Percentiles rank a stretch among this genome's conserved stretches.
These are phyloP conservation scores for Zygogramma bicolorata DNA, from an alignment of 2,888 invertebrate species.

Conservation along the genomic window DNA sequence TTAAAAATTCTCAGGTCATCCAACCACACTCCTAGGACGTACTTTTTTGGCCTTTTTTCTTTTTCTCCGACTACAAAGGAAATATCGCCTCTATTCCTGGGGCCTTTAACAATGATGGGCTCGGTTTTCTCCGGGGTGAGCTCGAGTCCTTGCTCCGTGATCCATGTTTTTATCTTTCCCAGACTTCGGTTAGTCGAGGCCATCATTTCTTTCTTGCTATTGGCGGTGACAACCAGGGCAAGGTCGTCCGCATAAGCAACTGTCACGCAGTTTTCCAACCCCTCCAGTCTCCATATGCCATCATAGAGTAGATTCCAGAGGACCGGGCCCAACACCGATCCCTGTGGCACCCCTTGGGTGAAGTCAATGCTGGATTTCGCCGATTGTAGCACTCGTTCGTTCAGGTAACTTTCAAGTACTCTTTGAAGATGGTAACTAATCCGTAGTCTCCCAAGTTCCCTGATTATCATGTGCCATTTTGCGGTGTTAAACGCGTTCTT, in stretches of 20 bases:
- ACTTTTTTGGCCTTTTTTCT: background rate
- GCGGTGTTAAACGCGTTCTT: conserved; percentile 25
- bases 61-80: background rate
- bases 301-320: conserved; percentile 36
- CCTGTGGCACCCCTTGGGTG: conserved; percentile 33
- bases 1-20: background rate
- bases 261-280: background rate
- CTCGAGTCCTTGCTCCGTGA: background rate
- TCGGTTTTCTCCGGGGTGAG: conserved; percentile 1
- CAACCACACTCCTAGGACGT: conserved; percentile 20
- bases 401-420: conserved; percentile 12
- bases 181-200: background rate
- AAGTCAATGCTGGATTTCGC: background rate
- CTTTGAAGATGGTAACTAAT: background rate
- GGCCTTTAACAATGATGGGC: background rate
- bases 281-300: background rate
- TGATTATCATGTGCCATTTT: conserved; percentile 18
- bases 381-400: background rate
- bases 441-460: background rate
- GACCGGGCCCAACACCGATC: conserved; percentile 31
- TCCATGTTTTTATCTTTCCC: background rate
- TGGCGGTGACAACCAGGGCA: background rate
- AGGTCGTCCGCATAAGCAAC: conserved; percentile 15
- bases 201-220: conserved; percentile 1
- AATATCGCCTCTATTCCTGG: background rate